Conservation (phyloP, 1,140 invertebrate species). For the Drosophila melanica region DNA sequence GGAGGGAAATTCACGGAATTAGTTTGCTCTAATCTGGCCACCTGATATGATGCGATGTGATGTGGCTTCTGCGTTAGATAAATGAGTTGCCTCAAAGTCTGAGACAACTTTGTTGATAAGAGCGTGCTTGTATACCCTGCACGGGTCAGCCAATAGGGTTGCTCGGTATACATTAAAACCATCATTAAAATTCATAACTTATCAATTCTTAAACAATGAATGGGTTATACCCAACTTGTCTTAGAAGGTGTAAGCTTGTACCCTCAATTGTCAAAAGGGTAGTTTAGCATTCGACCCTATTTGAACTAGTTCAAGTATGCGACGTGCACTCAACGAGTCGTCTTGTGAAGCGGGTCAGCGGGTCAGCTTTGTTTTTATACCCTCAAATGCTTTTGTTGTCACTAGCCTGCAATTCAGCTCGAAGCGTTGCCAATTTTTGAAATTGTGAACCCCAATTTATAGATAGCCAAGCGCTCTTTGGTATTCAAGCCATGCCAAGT, state of each 20-base stretch:
- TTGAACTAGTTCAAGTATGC: background rate
- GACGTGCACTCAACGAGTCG: background rate
- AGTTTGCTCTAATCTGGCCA: background rate
- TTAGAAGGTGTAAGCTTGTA: background rate
- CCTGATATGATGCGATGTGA: conserved; percentile 14
- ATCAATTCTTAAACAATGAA: no score
- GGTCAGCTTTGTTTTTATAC: conserved; percentile 31
- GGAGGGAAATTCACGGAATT: conserved; percentile 12
- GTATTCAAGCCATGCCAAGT: conserved; percentile 4
- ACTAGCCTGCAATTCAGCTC: conserved; percentile 1
- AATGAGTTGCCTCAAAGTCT: conserved; percentile 18
- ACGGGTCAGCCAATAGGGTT: background rate
- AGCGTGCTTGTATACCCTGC: background rate
- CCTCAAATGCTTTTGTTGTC: conserved; percentile 16
- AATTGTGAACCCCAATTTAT: conserved; percentile 18
- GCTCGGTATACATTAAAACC: background rate
- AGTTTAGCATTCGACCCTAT: background rate
- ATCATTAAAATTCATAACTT: no score
- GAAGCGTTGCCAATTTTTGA: conserved; percentile 17
- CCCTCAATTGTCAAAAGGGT: background rate
- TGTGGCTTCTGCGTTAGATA: conserved; percentile 1
- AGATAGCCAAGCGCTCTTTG: conserved; percentile 7
- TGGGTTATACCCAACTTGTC: no score
- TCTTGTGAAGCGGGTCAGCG: conserved; percentile 24
- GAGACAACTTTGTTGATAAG: conserved; percentile 17